Base-by-base conservation (phyloP, 2,113 vertebrate genomes). In the Poecile atricapillus region DNA sequence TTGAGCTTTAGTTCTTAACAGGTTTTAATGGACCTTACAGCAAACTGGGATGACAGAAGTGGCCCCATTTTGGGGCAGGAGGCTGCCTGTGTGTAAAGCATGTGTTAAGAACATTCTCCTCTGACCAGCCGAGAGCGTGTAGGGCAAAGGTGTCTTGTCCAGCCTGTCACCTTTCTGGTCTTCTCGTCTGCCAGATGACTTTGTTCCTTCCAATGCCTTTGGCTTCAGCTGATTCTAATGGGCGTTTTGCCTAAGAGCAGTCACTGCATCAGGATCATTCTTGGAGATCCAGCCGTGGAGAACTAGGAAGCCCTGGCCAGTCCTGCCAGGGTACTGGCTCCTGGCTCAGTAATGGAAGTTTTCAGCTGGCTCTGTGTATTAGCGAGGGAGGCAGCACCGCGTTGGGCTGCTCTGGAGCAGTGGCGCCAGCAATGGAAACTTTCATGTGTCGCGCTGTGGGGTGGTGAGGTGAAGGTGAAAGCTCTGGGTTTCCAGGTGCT, bases 361-460 rank as follows among this genome's bases (percentile, higher is more conserved):
- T 55, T 58, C 33, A 9, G 52, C 50, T 60, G 75, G 15, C n/a
- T 10, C 23, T 0, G 6, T 27, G 70, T 62, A 3, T 53, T 33
- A 18, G 63, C 0, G 0, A 70, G 77, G 52, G 49, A 81, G 64
- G n/a, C 80, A 55, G 64, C 46, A 14, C 60, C 0, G 3, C 1
- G 1, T 11, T 25, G 83, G 33, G 76, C 60, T 69, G 73, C 3
- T 23, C 47, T 19, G 77, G 43, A 55, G n/a, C 1, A 0, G 41
- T 13, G 60, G 23, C 0, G 2, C 24, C 64, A 25, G 65, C 6
- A 3, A 16, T 3, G 16, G 75, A 80, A 70, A 13, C 58, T 39
- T 30, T 41, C 0, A 0, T 4, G 13, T 50, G 67, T 44, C 6
- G 1, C 0, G 0, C 46, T 41, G 37, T 8, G 68, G 22, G 62